phyloP scores from a whole-genome alignment of 1,140 invertebrate genomes.

The Dendrolimus kikuchii region DNA sequence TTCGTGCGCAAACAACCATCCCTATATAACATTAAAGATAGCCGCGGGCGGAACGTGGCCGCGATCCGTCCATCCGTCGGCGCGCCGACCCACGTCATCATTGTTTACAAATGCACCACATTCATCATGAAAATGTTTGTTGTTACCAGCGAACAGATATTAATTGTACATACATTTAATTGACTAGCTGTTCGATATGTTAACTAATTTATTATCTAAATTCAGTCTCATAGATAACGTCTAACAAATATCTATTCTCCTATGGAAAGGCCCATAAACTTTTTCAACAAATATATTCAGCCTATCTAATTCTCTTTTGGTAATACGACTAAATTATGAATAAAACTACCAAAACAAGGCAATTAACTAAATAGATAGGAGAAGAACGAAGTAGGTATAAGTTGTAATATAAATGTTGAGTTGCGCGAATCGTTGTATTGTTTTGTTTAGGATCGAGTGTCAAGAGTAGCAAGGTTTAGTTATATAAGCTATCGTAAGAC shows the following conservation, averaged over 20 bases:
- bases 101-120: constrained; percentile 56
- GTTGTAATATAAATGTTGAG: no score
- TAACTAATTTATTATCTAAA: background rate
- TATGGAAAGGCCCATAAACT: no score
- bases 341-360: no score
- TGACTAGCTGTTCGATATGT: constrained; percentile 1
- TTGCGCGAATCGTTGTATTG: constrained; percentile 13
- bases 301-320: no score
- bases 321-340: no score
- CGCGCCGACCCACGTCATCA: constrained; percentile 27
- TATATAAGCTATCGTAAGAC: constrained; percentile 15
- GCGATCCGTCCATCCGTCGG: constrained; percentile 16
- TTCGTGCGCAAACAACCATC: constrained; percentile 20
- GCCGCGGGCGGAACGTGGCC: constrained; percentile 24
- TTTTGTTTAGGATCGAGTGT: background rate
- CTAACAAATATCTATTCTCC: background rate
- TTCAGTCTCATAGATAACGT: no score
- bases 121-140: constrained; percentile 54
- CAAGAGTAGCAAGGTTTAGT: background rate
- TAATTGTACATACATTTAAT: constrained; percentile 2
- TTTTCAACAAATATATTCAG: background rate
- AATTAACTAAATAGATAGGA: no score
- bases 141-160: constrained; percentile 37
- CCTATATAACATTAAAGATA: constrained; percentile 41
- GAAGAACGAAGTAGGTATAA: no score